These are phyloP conservation scores for Scarus forsteni DNA, from an alignment of 2,797 vertebrate species.

Conservation along the genomic window DNA sequence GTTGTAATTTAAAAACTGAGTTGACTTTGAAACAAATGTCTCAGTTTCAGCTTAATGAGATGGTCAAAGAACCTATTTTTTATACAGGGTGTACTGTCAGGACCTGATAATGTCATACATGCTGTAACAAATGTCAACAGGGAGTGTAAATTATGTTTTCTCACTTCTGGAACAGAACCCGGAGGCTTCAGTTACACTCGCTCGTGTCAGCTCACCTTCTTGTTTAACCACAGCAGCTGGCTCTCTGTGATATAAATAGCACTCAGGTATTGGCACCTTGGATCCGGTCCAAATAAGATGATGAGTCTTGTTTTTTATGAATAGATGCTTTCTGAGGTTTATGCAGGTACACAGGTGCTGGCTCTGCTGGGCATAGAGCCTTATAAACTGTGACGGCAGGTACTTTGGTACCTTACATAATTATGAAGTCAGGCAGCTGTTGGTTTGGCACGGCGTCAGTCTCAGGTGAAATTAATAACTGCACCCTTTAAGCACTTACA, in stretches of 20 bases:
- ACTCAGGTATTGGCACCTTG: not conserved
- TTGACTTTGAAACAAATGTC: no score
- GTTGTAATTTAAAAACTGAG: not conserved
- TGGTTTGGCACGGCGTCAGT: constrained; percentile 1
- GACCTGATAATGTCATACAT: not conserved
- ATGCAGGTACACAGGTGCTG: not conserved
- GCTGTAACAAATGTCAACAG: not conserved
- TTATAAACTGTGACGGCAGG: not conserved
- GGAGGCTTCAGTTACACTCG: not conserved
- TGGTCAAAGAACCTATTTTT: not conserved
- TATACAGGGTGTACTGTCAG: not conserved
- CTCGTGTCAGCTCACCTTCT: not conserved
- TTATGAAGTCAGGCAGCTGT: not conserved
- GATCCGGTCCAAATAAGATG: not conserved
- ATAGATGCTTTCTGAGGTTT: not conserved
- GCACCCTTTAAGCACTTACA: not conserved
- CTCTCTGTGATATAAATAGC: not conserved
- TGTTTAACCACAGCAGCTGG: not conserved
- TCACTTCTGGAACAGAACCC: constrained; percentile 1
- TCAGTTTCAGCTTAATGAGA: not conserved
- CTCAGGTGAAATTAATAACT: not conserved
- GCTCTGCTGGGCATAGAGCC: not conserved
- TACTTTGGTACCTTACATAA: not conserved
- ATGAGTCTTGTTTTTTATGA: not conserved
- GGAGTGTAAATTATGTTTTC: not conserved